Evolutionary conservation across 64 coral and sea anemone genomes (phyloP).

Genomic region (Platygyra sinensis): DNA sequence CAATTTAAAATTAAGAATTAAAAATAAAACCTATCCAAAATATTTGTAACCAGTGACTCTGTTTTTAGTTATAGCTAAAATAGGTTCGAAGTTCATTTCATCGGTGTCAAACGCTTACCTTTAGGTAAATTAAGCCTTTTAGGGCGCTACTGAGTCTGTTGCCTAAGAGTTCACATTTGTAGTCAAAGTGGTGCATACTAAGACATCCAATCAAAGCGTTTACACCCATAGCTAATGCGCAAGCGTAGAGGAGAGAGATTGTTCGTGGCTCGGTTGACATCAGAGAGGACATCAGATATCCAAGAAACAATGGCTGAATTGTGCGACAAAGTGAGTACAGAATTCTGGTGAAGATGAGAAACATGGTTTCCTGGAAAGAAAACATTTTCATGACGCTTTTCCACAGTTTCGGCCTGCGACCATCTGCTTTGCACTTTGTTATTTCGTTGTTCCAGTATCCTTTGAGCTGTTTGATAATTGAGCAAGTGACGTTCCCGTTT

Average conservation of each 20-base stretch:
- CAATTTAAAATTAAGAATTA: too few species aligned
- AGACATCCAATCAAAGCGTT: background rate
- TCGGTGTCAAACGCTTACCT: constrained; percentile 3
- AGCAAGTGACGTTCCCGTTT: constrained; percentile 4
- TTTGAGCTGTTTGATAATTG: background rate
- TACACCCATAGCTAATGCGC: background rate
- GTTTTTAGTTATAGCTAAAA: too few species aligned
- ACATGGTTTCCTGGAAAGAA: background rate
- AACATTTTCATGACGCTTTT: background rate
- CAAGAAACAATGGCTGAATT: background rate
- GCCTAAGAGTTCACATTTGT: background rate
- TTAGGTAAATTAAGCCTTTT: background rate
- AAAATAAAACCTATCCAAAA: too few species aligned
- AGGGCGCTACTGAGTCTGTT: background rate
- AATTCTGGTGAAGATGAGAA: background rate
- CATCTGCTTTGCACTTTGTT: background rate
- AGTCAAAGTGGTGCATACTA: background rate
- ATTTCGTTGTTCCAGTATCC: background rate
- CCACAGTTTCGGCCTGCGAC: background rate
- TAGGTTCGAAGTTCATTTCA: too few species aligned
- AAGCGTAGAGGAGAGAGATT: background rate
- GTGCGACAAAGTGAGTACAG: background rate
- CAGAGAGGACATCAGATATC: background rate
- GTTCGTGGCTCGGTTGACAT: background rate
- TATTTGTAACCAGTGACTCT: too few species aligned